Percentiles rank a stretch among this genome's conserved stretches.
These are phyloP conservation scores for Hypomecis atomaria DNA, from an alignment of 2,888 invertebrate genomes.

Conservation along the genomic window DNA sequence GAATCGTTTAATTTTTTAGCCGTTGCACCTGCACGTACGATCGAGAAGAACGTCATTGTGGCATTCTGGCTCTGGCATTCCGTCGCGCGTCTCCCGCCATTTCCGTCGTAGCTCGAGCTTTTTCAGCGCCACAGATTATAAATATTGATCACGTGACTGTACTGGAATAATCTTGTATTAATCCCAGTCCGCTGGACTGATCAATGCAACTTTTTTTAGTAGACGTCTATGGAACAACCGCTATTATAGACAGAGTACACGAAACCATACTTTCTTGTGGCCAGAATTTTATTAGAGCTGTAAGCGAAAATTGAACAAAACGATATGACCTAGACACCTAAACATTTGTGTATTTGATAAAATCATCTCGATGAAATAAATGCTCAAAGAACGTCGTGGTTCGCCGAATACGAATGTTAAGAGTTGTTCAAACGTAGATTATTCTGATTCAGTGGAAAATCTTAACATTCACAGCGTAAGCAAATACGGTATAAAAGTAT, in stretches of 20 bases:
- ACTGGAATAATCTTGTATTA: conserved; percentile 23
- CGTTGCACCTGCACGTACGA: conserved; percentile 43
- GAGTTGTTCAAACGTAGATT: conserved; percentile 2
- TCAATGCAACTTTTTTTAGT: conserved; percentile 16
- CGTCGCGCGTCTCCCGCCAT: conserved; percentile 61
- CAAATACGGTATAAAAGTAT: too few species aligned
- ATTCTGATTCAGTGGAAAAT: too few species aligned
- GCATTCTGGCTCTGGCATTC: conserved; percentile 58
- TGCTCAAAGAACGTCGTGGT: conserved; percentile 17
- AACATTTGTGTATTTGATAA: too few species aligned
- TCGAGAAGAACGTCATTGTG: conserved; percentile 25
- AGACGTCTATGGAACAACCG: too few species aligned
- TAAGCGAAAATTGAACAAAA: too few species aligned
- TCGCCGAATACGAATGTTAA: conserved; percentile 29
- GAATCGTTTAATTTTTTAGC: conserved; percentile 39
- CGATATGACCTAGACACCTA: too few species aligned
- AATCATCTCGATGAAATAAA: neutral
- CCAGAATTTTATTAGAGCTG: neutral
- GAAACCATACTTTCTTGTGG: neutral
- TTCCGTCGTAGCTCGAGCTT: conserved; percentile 57
- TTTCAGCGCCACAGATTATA: conserved; percentile 53
- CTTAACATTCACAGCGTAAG: too few species aligned
- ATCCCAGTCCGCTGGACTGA: conserved; percentile 40
- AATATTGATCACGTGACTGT: conserved; percentile 59
- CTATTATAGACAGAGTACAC: neutral